phyloP scores from a whole-genome alignment of 1,140 invertebrate species.

The Yoshiicerus persimilis region DNA sequence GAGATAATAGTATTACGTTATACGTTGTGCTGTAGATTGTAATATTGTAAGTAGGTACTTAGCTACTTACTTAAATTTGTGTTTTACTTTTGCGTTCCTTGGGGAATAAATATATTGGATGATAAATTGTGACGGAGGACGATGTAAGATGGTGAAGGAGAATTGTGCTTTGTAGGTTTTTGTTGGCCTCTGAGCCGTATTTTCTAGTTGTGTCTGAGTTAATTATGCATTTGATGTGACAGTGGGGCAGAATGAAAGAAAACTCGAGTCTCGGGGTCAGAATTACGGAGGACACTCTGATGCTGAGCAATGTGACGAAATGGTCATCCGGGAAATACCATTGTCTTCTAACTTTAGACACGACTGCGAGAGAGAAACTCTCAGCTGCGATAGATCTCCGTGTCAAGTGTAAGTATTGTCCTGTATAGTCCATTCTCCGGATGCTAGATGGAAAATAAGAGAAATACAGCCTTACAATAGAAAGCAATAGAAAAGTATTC shows the following conservation, averaged over 20 bases:
- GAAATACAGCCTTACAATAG: background rate
- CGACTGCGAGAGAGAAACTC: background rate
- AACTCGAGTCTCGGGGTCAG: background rate
- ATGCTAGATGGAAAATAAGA: too few relatives aligned
- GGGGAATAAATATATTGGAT: background rate
- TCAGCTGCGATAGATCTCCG: background rate
- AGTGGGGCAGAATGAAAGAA: constrained; percentile 1
- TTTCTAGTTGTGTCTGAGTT: background rate
- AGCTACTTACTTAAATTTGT: background rate
- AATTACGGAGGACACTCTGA: background rate
- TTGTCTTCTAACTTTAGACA: background rate
- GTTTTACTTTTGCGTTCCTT: background rate
- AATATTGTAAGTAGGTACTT: background rate
- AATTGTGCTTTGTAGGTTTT: background rate
- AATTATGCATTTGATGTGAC: constrained; percentile 11
- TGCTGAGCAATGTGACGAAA: background rate
- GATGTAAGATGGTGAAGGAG: background rate
- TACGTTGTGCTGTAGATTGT: too few relatives aligned
- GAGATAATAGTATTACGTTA: background rate
- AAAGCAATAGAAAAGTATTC: background rate
- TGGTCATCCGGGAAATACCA: constrained; percentile 2
- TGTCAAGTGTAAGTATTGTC: background rate
- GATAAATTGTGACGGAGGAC: background rate
- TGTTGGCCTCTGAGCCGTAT: background rate
- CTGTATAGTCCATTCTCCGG: background rate